These are phyloP conservation scores for Bos indicus DNA, from an alignment of 2,113 vertebrate species.

Conservation along the genomic window DNA sequence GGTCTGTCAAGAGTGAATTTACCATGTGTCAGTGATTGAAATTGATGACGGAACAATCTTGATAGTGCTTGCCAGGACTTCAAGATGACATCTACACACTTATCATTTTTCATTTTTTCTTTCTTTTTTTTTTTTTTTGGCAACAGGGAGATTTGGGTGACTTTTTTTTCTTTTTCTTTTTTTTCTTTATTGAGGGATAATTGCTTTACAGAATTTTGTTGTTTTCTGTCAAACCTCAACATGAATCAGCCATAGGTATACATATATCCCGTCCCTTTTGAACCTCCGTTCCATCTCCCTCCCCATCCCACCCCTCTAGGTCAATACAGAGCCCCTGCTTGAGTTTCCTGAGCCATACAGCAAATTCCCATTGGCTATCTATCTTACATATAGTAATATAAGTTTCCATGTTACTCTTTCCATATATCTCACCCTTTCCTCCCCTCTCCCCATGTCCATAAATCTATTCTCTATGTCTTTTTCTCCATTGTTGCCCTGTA, in stretches of 20 bases:
- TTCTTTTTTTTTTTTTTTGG: not conserved
- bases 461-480: not conserved
- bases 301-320: not conserved
- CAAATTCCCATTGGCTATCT: not conserved
- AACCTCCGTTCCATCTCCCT: not conserved
- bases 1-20: not conserved
- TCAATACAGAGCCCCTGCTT: not conserved
- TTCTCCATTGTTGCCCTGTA: not conserved
- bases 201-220: not conserved
- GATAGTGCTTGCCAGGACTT: not conserved
- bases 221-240: not conserved
- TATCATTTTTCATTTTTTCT: not conserved
- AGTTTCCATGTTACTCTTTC: not conserved
- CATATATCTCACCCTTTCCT: not conserved
- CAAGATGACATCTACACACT: not conserved
- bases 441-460: not conserved
- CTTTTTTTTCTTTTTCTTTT: not conserved
- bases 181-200: not conserved
- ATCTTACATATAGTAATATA: not conserved
- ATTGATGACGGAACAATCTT: not conserved
- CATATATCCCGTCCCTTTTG: not conserved
- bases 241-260: not conserved
- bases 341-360: not conserved
- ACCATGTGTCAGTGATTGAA: not conserved
- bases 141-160: not conserved